Evolutionary conservation across 2,797 vertebrate species (phyloP), one percentile per base, ranked within the genome.

Genomic region (Peromyscus melanophrys): DNA sequence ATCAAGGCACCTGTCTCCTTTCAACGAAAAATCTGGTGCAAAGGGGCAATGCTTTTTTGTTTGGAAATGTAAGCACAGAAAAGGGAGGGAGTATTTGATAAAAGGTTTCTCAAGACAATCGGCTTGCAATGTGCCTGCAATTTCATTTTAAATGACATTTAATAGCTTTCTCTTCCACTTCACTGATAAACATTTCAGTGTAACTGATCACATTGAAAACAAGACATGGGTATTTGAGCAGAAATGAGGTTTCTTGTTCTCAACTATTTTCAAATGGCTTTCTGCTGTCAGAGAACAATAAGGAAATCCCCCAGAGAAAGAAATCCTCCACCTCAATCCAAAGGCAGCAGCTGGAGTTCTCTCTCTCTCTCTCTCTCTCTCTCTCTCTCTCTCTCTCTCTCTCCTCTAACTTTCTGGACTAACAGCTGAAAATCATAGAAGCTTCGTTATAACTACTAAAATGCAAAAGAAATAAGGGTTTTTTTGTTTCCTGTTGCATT

Each of bases 51-150:
- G 86, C 11, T 4, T 83, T 4, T 83, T 93, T 63, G 52, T 95
- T 96, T 97, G 92, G 78, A 98, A 97, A 89, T 93, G 71, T 90
- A 95, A 89, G 92, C 96, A 75, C 61, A 83, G 34, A 92, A 59
- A 8, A 34, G 29, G 23, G 40, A 10, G 7, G 13, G n/a, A n/a
- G 37, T 25, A 3, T 87, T 92, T 85, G 71, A 86, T 77, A 85
- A 94, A 95, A 94, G 75, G 2, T 87, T 94, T 96, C 73, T 91
- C 23, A 21, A 97, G 89, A 88, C 76, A 97, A 19, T 76, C 80
- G 81, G 12, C 83, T 94, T 96, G 27, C 71, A 57, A 90, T 34
- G 40, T 7, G 12, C 76, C 91, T 90, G 65, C 77, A 78, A 75
- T 75, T 90, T 97, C 75, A 40, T 37, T 97, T 93, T 77, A 96